Base-by-base conservation (phyloP, 2,113 vertebrate genomes). In the Merops nubicus region DNA sequence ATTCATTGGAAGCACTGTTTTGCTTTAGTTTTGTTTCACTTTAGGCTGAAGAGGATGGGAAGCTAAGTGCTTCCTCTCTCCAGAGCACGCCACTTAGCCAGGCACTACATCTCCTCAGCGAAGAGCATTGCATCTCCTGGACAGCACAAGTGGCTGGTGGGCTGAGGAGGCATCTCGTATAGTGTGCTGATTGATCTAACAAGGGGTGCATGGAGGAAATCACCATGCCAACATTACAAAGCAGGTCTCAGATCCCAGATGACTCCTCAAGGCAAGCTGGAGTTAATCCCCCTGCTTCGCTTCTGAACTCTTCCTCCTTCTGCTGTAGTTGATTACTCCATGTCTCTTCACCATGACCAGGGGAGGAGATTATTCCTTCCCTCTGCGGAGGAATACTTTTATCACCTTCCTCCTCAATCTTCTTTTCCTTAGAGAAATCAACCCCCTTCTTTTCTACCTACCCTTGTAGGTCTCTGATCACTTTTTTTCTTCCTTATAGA, bases 241-340 rank as follows among this genome's bases (percentile, higher is more conserved):
- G 53, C 38, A 63, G 36, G 51, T 70, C n/a, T 31, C 45, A 21
- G 36, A 42, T 42, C 7, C 31, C 22, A 19, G 13, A 4, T 17
- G 33, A 42, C 34, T 60, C 21, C 38, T 54, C 18, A 19, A 74
- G 33, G 50, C 25, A 48, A 48, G 29, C 14, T 89, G 81, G 65
- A 69, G 33, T 12, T 42, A 34, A 36, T 79, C 34, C 23, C 18
- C 0, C 0, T n/a, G 40, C 12, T 69, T 69, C 38, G 17, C 28
- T 53, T 40, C 29, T 40, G 25, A 21, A 50, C 45, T 42, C 8
- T 86, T 59, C 43, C 34, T 74, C 5, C 15, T 34, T 28, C 25
- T 74, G 23, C 68, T 56, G 43, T 45, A 60, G 18, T 34, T 51
- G 0, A 0, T 67, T 67, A 19, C 9, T 64, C 28, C 4, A 0